phyloP scores from a whole-genome alignment of 2,113 vertebrate genomes.

The Pomatorhinus ruficollis region DNA sequence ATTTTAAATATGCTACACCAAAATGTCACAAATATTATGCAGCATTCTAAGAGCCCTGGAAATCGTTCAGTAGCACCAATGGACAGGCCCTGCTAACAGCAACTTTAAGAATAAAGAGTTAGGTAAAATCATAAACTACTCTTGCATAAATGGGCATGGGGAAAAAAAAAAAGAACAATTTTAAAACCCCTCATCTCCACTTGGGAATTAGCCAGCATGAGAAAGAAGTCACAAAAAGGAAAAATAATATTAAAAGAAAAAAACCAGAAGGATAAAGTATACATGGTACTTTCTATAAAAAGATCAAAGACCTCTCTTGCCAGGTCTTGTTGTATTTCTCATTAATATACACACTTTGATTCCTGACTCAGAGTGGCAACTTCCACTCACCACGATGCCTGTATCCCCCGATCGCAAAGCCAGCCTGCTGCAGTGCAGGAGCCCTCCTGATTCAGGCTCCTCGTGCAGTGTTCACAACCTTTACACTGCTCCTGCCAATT shows the following conservation, averaged over 20 bases:
- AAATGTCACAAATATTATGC: background rate
- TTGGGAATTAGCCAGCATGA: background rate
- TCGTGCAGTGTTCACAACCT: background rate
- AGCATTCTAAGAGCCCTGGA: background rate
- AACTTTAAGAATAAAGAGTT: background rate
- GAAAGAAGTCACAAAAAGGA: background rate
- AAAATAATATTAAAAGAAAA: background rate
- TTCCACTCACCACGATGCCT: background rate
- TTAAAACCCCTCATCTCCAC: background rate
- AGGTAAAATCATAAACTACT: background rate
- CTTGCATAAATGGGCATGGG: background rate
- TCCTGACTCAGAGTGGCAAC: background rate
- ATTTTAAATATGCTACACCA: background rate
- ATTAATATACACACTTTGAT: background rate
- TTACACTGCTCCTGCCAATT: background rate
- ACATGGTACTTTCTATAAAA: background rate
- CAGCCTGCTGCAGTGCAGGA: background rate
- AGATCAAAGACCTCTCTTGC: background rate
- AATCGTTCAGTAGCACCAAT: background rate
- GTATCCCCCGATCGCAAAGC: fast-evolving
- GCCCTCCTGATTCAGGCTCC: background rate
- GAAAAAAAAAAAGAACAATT: too few species aligned
- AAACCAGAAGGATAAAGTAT: background rate
- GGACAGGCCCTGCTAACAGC: background rate
- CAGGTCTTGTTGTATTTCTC: background rate